These are phyloP conservation scores for Xiphorhynchus erythropygius DNA, from an alignment of 2,797 vertebrate genomes.

Conservation along the genomic window DNA sequence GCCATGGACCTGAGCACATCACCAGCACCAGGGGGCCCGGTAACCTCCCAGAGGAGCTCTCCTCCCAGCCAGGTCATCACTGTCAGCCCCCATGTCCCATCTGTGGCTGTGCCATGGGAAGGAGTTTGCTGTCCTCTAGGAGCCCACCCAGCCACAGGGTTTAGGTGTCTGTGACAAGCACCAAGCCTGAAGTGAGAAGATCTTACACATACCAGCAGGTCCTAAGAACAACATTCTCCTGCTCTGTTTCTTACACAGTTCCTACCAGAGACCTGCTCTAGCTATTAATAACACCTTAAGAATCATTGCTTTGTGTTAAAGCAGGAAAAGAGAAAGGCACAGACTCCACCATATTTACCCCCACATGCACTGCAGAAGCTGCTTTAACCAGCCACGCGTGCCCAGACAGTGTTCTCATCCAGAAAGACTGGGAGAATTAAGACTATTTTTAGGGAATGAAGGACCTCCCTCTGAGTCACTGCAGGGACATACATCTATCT, in stretches of 20 bases:
- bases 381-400: background rate
- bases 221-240: background rate
- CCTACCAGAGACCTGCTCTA: background rate
- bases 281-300: background rate
- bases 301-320: background rate
- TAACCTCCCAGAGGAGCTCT: background rate
- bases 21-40: background rate
- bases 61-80: background rate
- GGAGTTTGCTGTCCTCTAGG: fast-evolving
- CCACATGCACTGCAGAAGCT: background rate
- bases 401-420: background rate
- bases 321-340: background rate
- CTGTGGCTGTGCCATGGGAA: fast-evolving
- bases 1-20: fast-evolving
- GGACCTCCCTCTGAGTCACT: constrained; percentile 21
- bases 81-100: background rate
- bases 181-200: background rate
- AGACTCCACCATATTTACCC: background rate
- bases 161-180: fast-evolving
- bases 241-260: background rate
- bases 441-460: constrained; percentile 26
- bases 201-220: background rate
- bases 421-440: background rate
- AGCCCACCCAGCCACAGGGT: no score
- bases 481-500: background rate